Evolutionary conservation across 1,140 invertebrate species (phyloP), one percentile per base, ranked within the genome.

Genomic region (Drosophila kikkawai): DNA sequence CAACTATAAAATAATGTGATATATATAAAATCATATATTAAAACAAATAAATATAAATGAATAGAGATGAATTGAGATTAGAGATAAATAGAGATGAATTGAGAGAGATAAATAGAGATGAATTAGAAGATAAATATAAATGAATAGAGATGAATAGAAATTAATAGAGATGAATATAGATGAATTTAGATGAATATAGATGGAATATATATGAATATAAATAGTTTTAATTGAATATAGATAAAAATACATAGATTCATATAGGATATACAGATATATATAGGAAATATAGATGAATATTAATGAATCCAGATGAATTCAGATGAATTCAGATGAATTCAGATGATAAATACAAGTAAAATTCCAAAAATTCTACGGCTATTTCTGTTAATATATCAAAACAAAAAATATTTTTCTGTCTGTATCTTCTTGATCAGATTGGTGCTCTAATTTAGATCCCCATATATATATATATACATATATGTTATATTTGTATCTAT

Each of bases 401-500:
- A 22, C 22, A 2, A 22, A 22, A 29, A 12, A 2, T 17, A 51
- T 44, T 32, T 45, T 6, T 44, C 2, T 13, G n/a, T 12, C 17
- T 32, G 57, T 15, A 36, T 12, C 29, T 42, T n/a, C 22, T 8
- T 17, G 37, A 58, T 58, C 56, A 45, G 39, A 36, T 53, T 53
- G n/a, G 11, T 45, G 39, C 57, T 59, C 39, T 58, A 41, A 37
- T 19, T 42, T 32, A 60, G 53, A 65, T 22, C 17, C 34, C 11
- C 19, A 41, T 11, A 19, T 32, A 37, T 51, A 26, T 45, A 9
- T 48, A 48, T 45, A 11, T 26, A 48, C 26, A 15, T 48, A 26
- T 13, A n/a, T 15, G 9, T 32, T 37, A 36, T 51, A 50, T 29
- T 41, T 44, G 34, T 66, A 55, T 57, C 48, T 60, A 37, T 71